A percentile compares a stretch with the other conserved stretches of the same genome.
phyloP scores from a whole-genome alignment of 2,797 vertebrate genomes.

The Pseudochirops corinnae region DNA sequence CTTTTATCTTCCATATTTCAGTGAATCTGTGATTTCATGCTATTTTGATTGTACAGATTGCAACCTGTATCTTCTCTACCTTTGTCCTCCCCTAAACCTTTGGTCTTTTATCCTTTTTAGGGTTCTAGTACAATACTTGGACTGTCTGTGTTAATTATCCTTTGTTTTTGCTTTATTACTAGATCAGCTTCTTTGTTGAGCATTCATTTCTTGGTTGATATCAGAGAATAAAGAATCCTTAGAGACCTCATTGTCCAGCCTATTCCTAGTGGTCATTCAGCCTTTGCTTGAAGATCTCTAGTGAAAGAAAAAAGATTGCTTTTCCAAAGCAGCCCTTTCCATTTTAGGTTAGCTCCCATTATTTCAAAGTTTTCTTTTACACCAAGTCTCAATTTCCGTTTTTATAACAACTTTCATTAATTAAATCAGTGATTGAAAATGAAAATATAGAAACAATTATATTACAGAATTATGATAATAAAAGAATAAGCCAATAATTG shows the following conservation, averaged over 20 bases:
- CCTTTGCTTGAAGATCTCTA: background rate
- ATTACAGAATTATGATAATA: background rate
- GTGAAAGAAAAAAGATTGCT: background rate
- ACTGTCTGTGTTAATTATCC: background rate
- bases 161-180: background rate
- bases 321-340: background rate
- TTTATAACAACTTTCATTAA: background rate
- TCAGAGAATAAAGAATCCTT: background rate
- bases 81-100: background rate
- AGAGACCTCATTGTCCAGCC: background rate
- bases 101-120: background rate
- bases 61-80: background rate
- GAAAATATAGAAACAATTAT: background rate
- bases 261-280: background rate
- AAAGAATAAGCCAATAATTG: background rate
- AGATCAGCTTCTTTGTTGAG: background rate
- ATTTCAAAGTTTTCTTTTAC: background rate
- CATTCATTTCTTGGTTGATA: background rate
- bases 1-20: background rate
- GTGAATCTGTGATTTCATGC: background rate
- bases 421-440: background rate
- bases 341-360: background rate
- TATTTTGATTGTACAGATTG: background rate
- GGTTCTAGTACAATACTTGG: background rate
- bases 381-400: background rate